Base-by-base conservation (phyloP, 2,113 vertebrate species). In the Hystrix brachyura region DNA sequence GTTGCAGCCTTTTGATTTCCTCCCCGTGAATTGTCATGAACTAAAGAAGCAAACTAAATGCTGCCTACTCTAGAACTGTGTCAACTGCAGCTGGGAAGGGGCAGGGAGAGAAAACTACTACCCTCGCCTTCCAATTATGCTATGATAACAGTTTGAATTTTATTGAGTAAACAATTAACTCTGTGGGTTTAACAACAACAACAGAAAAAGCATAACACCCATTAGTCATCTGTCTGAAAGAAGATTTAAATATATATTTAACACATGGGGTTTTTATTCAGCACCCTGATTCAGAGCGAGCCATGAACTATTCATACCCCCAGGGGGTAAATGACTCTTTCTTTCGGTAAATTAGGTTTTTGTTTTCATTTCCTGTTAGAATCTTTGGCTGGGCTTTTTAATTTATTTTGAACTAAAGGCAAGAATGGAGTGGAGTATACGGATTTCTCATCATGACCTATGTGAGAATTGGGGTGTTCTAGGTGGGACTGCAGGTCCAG, bases 131-230 rank as follows among this genome's bases (percentile, higher is more conserved):
- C 81, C 87, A 94, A 43, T 95, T 87, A 85, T 14, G 55, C 90
- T 64, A 4, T 55, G 76, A 81, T 91, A 78, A 95, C 82, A 95
- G 71, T 64, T 94, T 94, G 72, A 90, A 92, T 95, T 88, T 92
- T 92, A 95, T 92, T 95, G 90, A 88, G 79, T 94, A 92, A 97
- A 96, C 96, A 96, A 95, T 96, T 96, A 86, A 85, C 84, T 94
- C 92, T 94, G 80, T 91, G 88, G 78, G 72, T 74, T 96, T 78
- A 97, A 91, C n/a, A 76, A 92, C 48, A 57, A 80, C 38, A 64
- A 69, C 32, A 85, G 90, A 67, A 78, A 60, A 59, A 79, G 93
- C 71, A 23, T 12, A 89, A 60, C 38, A 69, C 46, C 80, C 81
- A 69, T 91, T 82, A 96, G 90, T 95, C 95, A 88, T 94, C 92